Conservation (phyloP, 2,888 invertebrate genomes). For the Portevinia maculata region DNA sequence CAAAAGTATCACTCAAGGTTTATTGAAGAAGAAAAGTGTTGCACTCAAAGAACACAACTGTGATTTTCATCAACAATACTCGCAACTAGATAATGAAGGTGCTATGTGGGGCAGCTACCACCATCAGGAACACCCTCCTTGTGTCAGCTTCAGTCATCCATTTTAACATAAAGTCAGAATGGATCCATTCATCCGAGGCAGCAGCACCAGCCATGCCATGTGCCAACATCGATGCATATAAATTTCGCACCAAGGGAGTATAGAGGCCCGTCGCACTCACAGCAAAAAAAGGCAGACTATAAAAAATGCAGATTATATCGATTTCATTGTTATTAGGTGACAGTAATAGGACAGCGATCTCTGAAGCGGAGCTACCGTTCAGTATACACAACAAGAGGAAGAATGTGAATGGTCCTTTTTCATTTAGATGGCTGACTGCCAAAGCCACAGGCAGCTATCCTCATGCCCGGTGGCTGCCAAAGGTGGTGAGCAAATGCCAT, state of each 20-base stretch:
- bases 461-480: neutral
- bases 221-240: constrained; percentile 10
- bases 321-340: constrained; percentile 62
- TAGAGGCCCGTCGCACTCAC: constrained; percentile 21
- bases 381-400: constrained; percentile 3
- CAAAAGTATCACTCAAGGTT: constrained; percentile 37
- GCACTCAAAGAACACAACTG: neutral
- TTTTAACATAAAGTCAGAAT: constrained; percentile 21
- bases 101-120: constrained; percentile 4
- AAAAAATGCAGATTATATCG: constrained; percentile 61
- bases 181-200: constrained; percentile 24
- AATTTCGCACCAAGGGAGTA: constrained; percentile 29
- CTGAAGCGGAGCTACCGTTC: constrained; percentile 31
- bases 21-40: constrained; percentile 1
- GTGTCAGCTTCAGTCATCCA: constrained; percentile 27
- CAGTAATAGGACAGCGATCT: constrained; percentile 62
- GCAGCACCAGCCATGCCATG: constrained; percentile 9
- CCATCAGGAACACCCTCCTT: constrained; percentile 3
- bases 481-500: constrained; percentile 6
- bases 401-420: constrained; percentile 28
- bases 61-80: constrained; percentile 34
- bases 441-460: constrained; percentile 28
- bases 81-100: constrained; percentile 3
- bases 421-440: constrained; percentile 34
- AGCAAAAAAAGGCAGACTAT: constrained; percentile 17